Conservation (phyloP, 2,888 invertebrate genomes). For the Automeris io region DNA sequence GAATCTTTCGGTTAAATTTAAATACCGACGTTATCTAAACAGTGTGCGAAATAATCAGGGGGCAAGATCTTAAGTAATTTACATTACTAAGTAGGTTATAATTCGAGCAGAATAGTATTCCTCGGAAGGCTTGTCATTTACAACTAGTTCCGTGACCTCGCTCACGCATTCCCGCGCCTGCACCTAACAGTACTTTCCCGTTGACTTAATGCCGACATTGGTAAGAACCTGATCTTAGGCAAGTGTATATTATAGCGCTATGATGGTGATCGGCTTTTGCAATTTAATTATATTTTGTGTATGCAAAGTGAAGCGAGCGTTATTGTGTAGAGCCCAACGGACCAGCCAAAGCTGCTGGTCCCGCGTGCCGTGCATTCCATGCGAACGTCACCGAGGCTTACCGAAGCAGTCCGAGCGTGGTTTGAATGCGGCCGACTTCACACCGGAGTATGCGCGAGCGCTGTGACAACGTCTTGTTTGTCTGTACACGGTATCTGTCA, state of each 20-base stretch:
- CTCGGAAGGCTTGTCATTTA: slow-evolving; percentile 71
- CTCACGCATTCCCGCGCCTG: slow-evolving; percentile 77
- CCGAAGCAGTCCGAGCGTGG: slow-evolving; percentile 47
- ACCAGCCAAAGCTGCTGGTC: slow-evolving; percentile 35
- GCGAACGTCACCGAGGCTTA: slow-evolving; percentile 46
- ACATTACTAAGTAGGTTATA: slow-evolving; percentile 35
- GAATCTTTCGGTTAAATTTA: not conserved
- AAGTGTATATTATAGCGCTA: slow-evolving; percentile 65
- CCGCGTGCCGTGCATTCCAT: slow-evolving; percentile 67
- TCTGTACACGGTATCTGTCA: slow-evolving; percentile 65
- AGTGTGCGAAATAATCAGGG: not conserved
- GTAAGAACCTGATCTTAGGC: slow-evolving; percentile 73
- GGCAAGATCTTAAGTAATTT: not conserved
- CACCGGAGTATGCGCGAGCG: slow-evolving; percentile 74
- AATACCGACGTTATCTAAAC: not conserved
- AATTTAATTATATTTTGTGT: slow-evolving; percentile 74
- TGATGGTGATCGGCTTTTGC: slow-evolving; percentile 67
- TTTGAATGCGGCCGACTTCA: slow-evolving; percentile 67
- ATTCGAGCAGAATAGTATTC: slow-evolving; percentile 52
- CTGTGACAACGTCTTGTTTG: slow-evolving; percentile 69
- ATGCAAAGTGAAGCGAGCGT: slow-evolving; percentile 54
- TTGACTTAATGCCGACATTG: slow-evolving; percentile 74
- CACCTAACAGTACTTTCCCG: slow-evolving; percentile 77
- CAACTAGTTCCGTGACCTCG: slow-evolving; percentile 78
- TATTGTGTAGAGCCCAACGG: slow-evolving; percentile 52